Conservation (phyloP, 2,888 invertebrate genomes). For the Hecatera dysodea region DNA sequence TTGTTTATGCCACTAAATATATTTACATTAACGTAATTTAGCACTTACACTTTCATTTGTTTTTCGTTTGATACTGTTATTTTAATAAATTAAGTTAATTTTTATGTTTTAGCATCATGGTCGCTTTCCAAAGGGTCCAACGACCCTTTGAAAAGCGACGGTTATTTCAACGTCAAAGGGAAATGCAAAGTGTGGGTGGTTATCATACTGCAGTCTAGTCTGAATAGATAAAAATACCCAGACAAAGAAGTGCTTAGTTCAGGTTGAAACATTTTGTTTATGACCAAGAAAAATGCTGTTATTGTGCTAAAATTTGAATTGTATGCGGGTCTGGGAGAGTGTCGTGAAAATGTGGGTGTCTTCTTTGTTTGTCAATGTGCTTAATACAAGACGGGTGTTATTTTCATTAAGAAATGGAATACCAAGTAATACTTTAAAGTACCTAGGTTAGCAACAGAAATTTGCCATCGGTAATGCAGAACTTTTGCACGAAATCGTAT, state of each 20-base stretch:
- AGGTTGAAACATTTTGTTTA: conserved; percentile 29
- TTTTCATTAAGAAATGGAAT: conserved; percentile 3
- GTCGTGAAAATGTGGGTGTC: conserved; percentile 14
- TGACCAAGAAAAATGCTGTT: conserved; percentile 16
- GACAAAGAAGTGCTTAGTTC: conserved; percentile 22
- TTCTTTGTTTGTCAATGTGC: conserved; percentile 3
- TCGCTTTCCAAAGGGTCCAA: no score
- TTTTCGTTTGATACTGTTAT: background rate
- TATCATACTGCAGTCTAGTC: conserved; percentile 4
- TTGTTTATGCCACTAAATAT: background rate
- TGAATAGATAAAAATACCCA: conserved; percentile 29
- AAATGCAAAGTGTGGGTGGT: background rate
- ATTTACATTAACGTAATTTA: background rate
- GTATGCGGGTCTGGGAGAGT: background rate
- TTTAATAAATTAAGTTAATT: background rate
- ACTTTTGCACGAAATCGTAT: no score
- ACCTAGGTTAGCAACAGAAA: no score
- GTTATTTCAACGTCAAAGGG: conserved; percentile 14
- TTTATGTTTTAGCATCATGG: background rate
- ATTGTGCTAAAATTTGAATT: conserved; percentile 2
- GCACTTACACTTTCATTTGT: background rate
- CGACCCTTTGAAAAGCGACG: background rate
- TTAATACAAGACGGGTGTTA: conserved; percentile 2
- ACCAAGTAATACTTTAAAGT: no score
- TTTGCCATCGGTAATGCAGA: no score